Evolutionary conservation across 2,888 invertebrate species (phyloP), one percentile per base, ranked within the genome.

Genomic region (Ophioninae sp.): DNA sequence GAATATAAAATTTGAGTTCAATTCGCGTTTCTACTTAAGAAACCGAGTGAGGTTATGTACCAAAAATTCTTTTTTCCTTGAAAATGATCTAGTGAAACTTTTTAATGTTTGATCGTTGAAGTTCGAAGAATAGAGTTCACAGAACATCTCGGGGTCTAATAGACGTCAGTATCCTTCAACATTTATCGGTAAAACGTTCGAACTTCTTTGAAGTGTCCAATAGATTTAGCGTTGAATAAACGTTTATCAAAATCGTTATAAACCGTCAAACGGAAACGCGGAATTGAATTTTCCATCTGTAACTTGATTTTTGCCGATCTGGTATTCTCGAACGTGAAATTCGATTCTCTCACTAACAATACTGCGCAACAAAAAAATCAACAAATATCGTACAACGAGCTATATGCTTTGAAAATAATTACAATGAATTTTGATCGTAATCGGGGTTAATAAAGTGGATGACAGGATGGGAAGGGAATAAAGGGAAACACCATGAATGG

Each of bases 401-500:
- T 56, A 23, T 56, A 30, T 23, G 17, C 68, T 39, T 68, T 44
- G 7, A 23, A 44, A 68, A 13, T 7, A 68, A 50, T 13, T 68
- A 61, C 39, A 70, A 57, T 20, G 17, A 23, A 41, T 41, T 72
- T n/a, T 13, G 41, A 59, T 30, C 21, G 13, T 13, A 21, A 72
- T 21, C 20, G 37, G 17, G 20, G 41, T 21, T 39, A 30, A 72
- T 17, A 41, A 39, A 41, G 37, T 61, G 17, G 41, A 30, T 2
- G 23, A 17, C 37, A 61, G 62, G n/a, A 21, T 30, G 7, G 65
- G 57, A 20, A 65, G 65, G 68, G 44, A 44, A 41, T 13, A 8
- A 79, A 73, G 56, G 74, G 65, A 81, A 80, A 61, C 17, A 59
- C 68, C 57, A n/a, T 21, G 8, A 57, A 67, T 6, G 23, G 59